Evolutionary conservation across 2,888 invertebrate species (phyloP).

Genomic region (Apamea monoglypha): DNA sequence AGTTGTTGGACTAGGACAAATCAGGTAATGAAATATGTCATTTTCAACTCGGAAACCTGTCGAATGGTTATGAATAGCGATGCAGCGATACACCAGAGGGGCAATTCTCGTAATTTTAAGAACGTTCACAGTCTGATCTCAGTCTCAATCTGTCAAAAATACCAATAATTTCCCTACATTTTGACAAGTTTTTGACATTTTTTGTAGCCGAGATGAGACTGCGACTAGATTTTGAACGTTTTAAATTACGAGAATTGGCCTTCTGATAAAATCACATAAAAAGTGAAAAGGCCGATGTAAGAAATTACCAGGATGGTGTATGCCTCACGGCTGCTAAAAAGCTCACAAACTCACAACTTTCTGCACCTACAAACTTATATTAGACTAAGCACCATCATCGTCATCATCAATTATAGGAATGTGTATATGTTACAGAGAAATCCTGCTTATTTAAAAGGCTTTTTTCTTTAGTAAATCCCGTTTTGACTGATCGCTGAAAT

Average conservation of each 20-base stretch:
- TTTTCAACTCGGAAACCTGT: too few relatives aligned
- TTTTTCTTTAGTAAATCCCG: neutral
- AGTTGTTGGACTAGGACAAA: neutral
- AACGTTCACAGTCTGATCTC: too few relatives aligned
- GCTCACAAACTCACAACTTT: neutral
- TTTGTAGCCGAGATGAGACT: too few relatives aligned
- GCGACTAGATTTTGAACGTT: too few relatives aligned
- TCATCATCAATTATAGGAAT: conserved; percentile 1
- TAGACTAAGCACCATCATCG: neutral
- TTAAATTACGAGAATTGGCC: too few relatives aligned
- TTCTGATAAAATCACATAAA: neutral
- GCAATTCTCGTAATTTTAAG: too few relatives aligned
- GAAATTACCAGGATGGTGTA: neutral
- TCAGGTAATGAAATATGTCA: too few relatives aligned
- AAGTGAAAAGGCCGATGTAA: neutral
- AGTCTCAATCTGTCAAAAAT: too few relatives aligned
- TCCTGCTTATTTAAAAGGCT: neutral
- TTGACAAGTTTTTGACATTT: too few relatives aligned
- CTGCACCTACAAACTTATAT: neutral
- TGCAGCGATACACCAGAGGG: neutral
- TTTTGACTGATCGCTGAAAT: neutral
- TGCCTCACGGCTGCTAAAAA: neutral
- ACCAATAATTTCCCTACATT: too few relatives aligned
- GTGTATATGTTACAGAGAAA: neutral
- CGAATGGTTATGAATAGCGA: too few relatives aligned